These are phyloP conservation scores for Drosophila subsilvestris DNA, from an alignment of 2,888 invertebrate genomes.

Conservation along the genomic window DNA sequence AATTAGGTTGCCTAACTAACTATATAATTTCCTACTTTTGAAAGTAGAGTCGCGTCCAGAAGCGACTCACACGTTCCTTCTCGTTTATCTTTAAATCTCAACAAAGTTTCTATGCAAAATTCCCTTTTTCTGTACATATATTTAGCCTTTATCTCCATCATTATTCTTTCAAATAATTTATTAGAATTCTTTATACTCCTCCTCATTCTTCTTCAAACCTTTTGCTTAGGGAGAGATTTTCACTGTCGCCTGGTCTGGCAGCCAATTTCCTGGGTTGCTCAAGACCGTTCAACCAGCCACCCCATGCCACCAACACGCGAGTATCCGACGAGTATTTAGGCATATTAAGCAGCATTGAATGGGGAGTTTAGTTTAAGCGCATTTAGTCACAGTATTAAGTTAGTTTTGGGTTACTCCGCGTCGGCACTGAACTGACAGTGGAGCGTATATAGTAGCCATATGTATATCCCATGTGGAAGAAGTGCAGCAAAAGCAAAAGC, in stretches of 20 bases:
- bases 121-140: not conserved
- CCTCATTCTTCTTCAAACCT: not conserved
- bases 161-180: too few species aligned
- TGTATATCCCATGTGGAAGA: constrained; percentile 6
- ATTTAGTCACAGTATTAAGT: constrained; percentile 40
- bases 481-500: constrained; percentile 34
- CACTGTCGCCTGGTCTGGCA: constrained; percentile 36
- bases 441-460: constrained; percentile 12
- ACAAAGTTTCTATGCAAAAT: not conserved
- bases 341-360: constrained; percentile 14
- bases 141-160: not conserved
- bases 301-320: constrained; percentile 26
- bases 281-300: constrained; percentile 14
- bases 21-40: not conserved
- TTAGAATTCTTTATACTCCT: not conserved
- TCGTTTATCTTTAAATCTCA: too few species aligned
- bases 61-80: too few species aligned
- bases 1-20: not conserved
- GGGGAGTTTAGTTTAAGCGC: constrained; percentile 44
- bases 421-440: constrained; percentile 8
- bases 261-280: constrained; percentile 53
- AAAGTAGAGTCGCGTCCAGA: too few species aligned
- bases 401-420: constrained; percentile 20
- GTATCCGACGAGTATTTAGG: constrained; percentile 43
- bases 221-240: constrained; percentile 3